A percentile compares a stretch with the other conserved stretches of the same genome.
Evolutionary conservation across 2,113 vertebrate genomes (phyloP).

Genomic region (Spea bombifrons): DNA sequence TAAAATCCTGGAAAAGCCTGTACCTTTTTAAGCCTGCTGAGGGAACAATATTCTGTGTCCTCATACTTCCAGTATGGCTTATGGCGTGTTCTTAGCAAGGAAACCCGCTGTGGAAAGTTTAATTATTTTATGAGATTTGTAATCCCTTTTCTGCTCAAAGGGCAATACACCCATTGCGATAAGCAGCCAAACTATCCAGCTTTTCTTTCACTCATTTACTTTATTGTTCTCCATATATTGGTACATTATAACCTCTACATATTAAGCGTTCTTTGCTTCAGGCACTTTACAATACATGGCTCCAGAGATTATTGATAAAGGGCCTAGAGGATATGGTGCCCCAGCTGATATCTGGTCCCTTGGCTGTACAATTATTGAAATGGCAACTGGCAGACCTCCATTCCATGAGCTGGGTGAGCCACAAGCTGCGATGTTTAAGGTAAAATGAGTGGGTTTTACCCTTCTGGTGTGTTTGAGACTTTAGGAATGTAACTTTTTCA

Average conservation of each 20-base stretch:
- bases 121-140: not conserved
- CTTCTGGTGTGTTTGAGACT: no score
- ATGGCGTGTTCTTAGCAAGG: not conserved
- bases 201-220: not conserved
- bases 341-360: constrained; percentile 79
- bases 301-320: constrained; percentile 75
- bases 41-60: constrained; percentile 5
- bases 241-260: no score
- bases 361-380: constrained; percentile 79
- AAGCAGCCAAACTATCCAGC: not conserved
- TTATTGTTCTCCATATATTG: not conserved
- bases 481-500: not conserved
- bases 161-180: no score
- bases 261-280: constrained; percentile 39
- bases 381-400: constrained; percentile 74
- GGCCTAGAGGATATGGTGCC: constrained; percentile 68
- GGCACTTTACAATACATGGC: constrained; percentile 80
- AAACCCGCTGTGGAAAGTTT: constrained; percentile 2
- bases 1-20: not conserved
- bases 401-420: constrained; percentile 72
- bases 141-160: not conserved
- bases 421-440: constrained; percentile 74
- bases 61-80: not conserved
- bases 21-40: constrained; percentile 11
- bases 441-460: constrained; percentile 46